A percentile compares a stretch with the other conserved stretches of the same genome.
Conservation (phyloP, 1,140 invertebrate genomes). For the Caenorhabditis remanei region DNA sequence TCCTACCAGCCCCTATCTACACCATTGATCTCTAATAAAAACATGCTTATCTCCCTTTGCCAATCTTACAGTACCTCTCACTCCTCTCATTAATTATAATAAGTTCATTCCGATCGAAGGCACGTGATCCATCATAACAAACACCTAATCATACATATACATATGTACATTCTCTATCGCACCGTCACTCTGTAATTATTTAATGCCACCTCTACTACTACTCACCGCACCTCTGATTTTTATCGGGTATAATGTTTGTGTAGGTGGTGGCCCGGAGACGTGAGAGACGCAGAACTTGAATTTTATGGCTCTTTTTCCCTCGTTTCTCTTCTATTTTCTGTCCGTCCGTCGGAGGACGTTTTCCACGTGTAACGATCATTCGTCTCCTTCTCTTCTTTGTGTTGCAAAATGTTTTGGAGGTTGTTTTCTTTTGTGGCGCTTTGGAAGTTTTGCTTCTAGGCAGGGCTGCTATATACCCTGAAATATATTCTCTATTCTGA, state of each 20-base stretch:
- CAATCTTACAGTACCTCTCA: too few relatives aligned
- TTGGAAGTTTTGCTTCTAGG: too few relatives aligned
- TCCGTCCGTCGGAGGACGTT: neutral
- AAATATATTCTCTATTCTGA: too few relatives aligned
- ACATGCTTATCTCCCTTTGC: too few relatives aligned
- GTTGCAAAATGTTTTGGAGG: too few relatives aligned
- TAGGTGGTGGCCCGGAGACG: neutral
- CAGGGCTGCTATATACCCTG: too few relatives aligned
- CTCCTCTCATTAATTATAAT: neutral
- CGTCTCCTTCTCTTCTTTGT: neutral
- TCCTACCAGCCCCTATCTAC: too few relatives aligned
- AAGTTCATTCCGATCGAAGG: neutral
- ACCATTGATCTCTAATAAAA: too few relatives aligned
- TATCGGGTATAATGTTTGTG: neutral
- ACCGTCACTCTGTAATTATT: neutral
- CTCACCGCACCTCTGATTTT: neutral
- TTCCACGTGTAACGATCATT: neutral
- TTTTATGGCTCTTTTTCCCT: conserved; percentile 23
- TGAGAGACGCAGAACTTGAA: neutral
- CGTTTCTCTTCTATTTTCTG: neutral
- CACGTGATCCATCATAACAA: conserved; percentile 45
- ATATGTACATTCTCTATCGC: neutral
- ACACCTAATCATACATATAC: conserved; percentile 4
- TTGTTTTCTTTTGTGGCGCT: too few relatives aligned
- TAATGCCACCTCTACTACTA: neutral